A percentile compares a stretch with the other conserved stretches of the same genome.
These are phyloP conservation scores for Tetranychus cinnabarinus DNA, from an alignment of 1,140 invertebrate species.

Conservation along the genomic window DNA sequence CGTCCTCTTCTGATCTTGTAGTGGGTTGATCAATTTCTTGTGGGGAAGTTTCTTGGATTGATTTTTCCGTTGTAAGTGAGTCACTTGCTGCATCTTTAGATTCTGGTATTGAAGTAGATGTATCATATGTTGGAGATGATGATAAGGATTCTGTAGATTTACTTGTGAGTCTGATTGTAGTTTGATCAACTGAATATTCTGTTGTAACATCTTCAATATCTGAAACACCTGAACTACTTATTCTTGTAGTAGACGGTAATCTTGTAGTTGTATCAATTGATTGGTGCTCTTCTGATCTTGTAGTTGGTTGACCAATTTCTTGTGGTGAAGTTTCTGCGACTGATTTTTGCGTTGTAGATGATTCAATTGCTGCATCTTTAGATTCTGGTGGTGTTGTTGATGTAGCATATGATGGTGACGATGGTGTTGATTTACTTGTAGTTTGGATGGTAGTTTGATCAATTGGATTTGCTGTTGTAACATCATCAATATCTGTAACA, in stretches of 20 bases:
- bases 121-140: background rate
- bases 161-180: background rate
- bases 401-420: conserved; percentile 4
- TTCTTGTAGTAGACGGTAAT: background rate
- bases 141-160: background rate
- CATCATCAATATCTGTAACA: too few species aligned
- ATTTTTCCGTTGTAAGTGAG: background rate
- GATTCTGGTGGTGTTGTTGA: conserved; percentile 3
- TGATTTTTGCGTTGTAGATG: too few species aligned
- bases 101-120: background rate
- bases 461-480: too few species aligned
- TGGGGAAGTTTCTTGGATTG: background rate
- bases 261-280: background rate
- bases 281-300: background rate
- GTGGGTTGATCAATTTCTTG: too few species aligned
- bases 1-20: too few species aligned
- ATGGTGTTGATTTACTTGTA: too few species aligned
- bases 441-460: too few species aligned
- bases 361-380: conserved; percentile 3
- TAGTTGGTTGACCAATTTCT: background rate
- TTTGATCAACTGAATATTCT: background rate
- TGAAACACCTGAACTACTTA: background rate
- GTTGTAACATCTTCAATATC: background rate
- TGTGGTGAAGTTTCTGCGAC: background rate
- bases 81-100: background rate